Conservation (phyloP, 2,888 invertebrate species). For the Steinernema carpocapsae region DNA sequence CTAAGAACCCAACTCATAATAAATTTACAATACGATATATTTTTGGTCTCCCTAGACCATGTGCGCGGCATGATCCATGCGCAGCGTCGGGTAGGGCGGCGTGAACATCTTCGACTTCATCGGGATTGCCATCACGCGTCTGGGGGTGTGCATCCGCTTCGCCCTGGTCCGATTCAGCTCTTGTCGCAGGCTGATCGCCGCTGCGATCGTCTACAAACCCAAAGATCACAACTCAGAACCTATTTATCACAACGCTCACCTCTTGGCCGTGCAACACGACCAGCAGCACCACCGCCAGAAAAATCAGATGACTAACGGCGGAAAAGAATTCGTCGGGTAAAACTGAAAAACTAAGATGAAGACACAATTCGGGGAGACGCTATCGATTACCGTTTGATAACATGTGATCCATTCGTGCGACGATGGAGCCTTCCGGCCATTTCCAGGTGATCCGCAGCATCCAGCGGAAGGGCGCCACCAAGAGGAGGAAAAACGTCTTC, state of each 20-base stretch:
- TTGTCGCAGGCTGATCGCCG: background rate
- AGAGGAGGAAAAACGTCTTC: background rate
- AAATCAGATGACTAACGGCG: conserved; percentile 5
- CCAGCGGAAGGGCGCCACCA: conserved; percentile 14
- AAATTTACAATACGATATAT: too few relatives aligned
- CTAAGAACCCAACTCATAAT: too few relatives aligned
- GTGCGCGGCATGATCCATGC: too few relatives aligned
- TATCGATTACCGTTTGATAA: background rate
- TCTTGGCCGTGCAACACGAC: conserved; percentile 2
- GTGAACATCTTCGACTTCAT: background rate
- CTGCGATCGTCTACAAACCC: conserved; percentile 7
- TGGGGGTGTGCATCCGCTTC: background rate
- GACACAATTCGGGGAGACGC: background rate
- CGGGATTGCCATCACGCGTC: conserved; percentile 13
- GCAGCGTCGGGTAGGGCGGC: too few relatives aligned
- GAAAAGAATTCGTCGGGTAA: background rate
- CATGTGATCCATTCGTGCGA: background rate
- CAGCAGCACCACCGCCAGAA: background rate
- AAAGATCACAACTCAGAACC: background rate
- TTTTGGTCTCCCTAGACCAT: too few relatives aligned
- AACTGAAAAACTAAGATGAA: background rate
- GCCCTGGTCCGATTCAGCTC: background rate
- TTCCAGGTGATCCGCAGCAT: background rate
- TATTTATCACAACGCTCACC: conserved; percentile 7
- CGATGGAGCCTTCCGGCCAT: background rate